Percentiles rank a stretch among this genome's conserved stretches.
Evolutionary conservation across 2,113 vertebrate genomes (phyloP).

Genomic region (Gymnobelideus leadbeateri): DNA sequence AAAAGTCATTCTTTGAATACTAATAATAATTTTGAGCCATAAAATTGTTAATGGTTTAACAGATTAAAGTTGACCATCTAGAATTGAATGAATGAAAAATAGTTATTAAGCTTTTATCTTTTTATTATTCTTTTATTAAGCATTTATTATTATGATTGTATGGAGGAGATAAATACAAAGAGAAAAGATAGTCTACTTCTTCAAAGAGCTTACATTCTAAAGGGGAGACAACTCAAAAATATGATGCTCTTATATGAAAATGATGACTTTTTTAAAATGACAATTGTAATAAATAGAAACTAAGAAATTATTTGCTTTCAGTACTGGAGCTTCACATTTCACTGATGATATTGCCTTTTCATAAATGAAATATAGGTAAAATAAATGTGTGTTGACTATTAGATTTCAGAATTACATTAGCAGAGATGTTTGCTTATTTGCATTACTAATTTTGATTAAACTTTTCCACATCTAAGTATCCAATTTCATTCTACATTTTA

Average conservation of each 20-base stretch:
- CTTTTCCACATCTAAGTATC: slow-evolving; percentile 79
- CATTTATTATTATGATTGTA: neutral
- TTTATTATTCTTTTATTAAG: neutral
- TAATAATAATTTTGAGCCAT: slow-evolving; percentile 50
- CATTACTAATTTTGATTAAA: slow-evolving; percentile 84
- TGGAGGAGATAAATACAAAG: neutral
- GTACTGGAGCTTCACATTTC: slow-evolving; percentile 31
- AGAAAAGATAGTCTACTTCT: neutral
- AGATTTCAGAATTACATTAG: slow-evolving; percentile 75
- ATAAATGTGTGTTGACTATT: slow-evolving; percentile 77
- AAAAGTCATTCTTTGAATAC: slow-evolving; percentile 53
- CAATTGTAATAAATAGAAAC: slow-evolving; percentile 58
- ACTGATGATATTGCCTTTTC: slow-evolving; percentile 73
- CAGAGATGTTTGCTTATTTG: slow-evolving; percentile 76
- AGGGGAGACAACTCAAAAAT: neutral
- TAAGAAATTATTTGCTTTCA: slow-evolving; percentile 51
- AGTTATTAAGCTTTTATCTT: neutral
- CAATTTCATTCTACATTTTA: slow-evolving; percentile 73
- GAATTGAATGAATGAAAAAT: slow-evolving; percentile 36
- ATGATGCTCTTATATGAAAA: slow-evolving; percentile 55
- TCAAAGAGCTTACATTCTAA: neutral
- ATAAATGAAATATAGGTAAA: slow-evolving; percentile 76
- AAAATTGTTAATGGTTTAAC: slow-evolving; percentile 28
- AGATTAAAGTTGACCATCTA: slow-evolving; percentile 25
- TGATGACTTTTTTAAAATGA: slow-evolving; percentile 48